Percentiles rank a stretch among this genome's conserved stretches.
phyloP scores from a whole-genome alignment of 2,113 vertebrate genomes.

The Laticauda laticaudata region DNA sequence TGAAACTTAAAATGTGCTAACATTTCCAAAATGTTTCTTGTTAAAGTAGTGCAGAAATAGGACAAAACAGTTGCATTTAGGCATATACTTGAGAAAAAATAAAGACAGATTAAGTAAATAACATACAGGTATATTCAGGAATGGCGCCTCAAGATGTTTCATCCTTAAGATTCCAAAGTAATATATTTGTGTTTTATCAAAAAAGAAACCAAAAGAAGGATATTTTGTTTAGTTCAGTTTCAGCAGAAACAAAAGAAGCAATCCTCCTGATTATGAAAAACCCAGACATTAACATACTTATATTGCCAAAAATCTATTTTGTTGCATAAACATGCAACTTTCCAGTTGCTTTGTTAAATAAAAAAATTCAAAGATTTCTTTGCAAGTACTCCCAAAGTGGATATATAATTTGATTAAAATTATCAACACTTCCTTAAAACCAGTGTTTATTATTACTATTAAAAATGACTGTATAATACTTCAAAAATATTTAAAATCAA shows the following conservation, averaged over 20 bases:
- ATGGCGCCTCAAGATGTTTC: background rate
- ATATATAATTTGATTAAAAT: background rate
- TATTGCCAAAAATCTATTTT: background rate
- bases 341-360: background rate
- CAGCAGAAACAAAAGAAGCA: background rate
- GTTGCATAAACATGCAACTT: background rate
- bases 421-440: background rate
- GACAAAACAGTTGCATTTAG: background rate
- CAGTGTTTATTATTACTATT: background rate
- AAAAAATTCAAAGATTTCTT: background rate
- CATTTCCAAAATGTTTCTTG: background rate
- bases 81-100: background rate
- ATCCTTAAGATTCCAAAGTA: background rate
- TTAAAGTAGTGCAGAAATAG: background rate
- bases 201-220: background rate
- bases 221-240: background rate
- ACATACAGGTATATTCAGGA: background rate
- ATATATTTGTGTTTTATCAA: background rate
- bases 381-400: background rate
- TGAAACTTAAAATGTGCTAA: slow-evolving; percentile 55
- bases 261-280: no score
- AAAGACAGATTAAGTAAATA: background rate
- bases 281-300: background rate
- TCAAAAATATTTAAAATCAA: background rate
- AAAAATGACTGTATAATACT: background rate